These are phyloP conservation scores for Agrypnia vestita DNA, from an alignment of 1,140 invertebrate genomes.

Conservation along the genomic window DNA sequence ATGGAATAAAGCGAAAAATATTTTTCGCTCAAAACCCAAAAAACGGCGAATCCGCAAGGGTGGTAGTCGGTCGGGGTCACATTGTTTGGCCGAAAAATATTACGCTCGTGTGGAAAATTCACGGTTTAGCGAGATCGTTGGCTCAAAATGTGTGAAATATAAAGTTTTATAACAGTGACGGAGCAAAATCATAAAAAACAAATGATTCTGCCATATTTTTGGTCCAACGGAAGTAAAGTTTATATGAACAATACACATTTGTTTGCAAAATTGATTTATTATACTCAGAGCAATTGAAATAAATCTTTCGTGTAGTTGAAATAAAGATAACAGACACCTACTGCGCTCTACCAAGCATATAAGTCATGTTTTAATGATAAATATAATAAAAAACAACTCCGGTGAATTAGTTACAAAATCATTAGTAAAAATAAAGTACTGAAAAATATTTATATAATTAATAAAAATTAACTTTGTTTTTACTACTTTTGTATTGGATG, in stretches of 20 bases:
- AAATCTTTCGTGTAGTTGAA: too few relatives aligned
- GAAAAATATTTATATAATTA: too few relatives aligned
- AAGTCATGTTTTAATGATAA: not conserved
- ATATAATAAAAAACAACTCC: not conserved
- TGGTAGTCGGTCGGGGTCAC: not conserved
- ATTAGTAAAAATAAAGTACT: too few relatives aligned
- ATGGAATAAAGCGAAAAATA: constrained; percentile 15
- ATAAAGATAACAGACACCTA: too few relatives aligned
- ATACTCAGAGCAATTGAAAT: too few relatives aligned
- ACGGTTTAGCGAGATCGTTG: not conserved
- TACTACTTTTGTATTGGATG: too few relatives aligned
- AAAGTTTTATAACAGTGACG: constrained; percentile 21
- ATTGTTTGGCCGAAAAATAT: constrained; percentile 26
- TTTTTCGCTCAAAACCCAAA: constrained; percentile 4
- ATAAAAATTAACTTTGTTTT: too few relatives aligned
- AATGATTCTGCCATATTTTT: not conserved
- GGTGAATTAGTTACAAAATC: too few relatives aligned
- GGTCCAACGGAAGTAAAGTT: too few relatives aligned
- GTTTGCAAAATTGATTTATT: too few relatives aligned
- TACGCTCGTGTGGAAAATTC: not conserved
- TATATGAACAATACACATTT: too few relatives aligned
- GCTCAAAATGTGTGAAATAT: constrained; percentile 18
- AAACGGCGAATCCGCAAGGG: not conserved
- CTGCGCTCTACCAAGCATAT: too few relatives aligned
- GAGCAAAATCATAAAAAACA: not conserved